Evolutionary conservation across 2,113 vertebrate genomes (phyloP), one percentile per base, ranked within the genome.

Genomic region (Platanista minor): DNA sequence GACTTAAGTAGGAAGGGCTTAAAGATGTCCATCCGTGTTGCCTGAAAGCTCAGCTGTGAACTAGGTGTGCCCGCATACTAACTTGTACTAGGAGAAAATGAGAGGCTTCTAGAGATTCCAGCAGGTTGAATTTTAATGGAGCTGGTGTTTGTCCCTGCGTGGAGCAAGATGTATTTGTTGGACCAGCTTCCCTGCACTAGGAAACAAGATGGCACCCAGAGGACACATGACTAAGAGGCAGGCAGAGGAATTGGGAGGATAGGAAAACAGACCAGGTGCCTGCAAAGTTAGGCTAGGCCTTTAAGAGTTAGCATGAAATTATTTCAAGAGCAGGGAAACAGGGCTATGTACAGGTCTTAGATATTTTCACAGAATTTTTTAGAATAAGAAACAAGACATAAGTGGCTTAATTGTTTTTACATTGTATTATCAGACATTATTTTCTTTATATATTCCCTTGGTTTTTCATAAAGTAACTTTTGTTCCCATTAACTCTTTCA

Each of bases 281-380:
- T 25, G 0, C 20, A 77, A 46, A 81, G 20, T 88, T 86, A 81
- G 49, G 27, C 36, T 49, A 52, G 36, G 54, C 20, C 80, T 92
- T 84, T 46, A 85, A 90, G 52, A 83, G 64, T 54, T 72, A 72
- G 9, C 9, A 41, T 84, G 78, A 78, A 78, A 54, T 43, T 21
- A 71, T 72, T 54, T 90, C 57, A 72, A 64, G 46, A 87, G 29
- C 12, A 46, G 8, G 17, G 7, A 71, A 67, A 75, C 59, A 64
- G 41, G 11, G 27, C n/a, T 85, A 8, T 13, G 1, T 31, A 92
- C 13, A 72, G 59, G 77, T 74, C 21, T 92, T 64, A 86, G 36
- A 54, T 82, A 81, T 83, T 92, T 94, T 83, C 39, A 95, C 36
- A 89, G 66, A 90, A 82, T 31, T 36, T 93, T 72, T 86, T 61